Conservation (phyloP, 1,140 invertebrate genomes). For the Heliconius himera region DNA sequence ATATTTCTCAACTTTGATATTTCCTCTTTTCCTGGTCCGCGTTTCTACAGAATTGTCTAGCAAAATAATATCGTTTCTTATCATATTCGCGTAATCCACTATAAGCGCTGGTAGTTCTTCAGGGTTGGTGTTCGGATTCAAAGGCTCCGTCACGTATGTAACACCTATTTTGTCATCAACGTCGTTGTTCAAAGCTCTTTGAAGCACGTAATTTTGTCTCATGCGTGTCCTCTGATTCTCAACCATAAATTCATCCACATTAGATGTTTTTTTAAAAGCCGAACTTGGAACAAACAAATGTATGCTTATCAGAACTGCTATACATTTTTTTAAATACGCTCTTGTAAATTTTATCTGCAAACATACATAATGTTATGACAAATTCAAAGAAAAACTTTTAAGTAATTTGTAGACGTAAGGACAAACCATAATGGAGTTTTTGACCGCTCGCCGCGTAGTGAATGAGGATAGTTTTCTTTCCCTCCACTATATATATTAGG, state of each 20-base stretch:
- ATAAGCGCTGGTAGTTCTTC: slow-evolving; percentile 63
- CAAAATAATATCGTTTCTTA: slow-evolving; percentile 68
- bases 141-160: slow-evolving; percentile 48
- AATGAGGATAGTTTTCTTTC: slow-evolving; percentile 28
- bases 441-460: slow-evolving; percentile 1
- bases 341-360: slow-evolving; percentile 55
- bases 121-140: slow-evolving; percentile 49
- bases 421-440: slow-evolving; percentile 47
- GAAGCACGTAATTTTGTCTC: slow-evolving; percentile 63
- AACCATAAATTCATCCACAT: slow-evolving; percentile 59
- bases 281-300: slow-evolving; percentile 53
- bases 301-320: slow-evolving; percentile 48
- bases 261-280: slow-evolving; percentile 55
- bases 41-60: slow-evolving; percentile 72
- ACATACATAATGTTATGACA: not conserved
- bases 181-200: slow-evolving; percentile 51
- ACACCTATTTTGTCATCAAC: slow-evolving; percentile 47
- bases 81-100: slow-evolving; percentile 72
- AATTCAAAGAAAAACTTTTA: not conserved
- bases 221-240: slow-evolving; percentile 63
- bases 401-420: not conserved
- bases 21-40: slow-evolving; percentile 67
- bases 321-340: slow-evolving; percentile 46
- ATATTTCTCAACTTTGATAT: slow-evolving; percentile 58
- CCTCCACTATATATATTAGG: slow-evolving; percentile 51